phyloP scores from a whole-genome alignment of 2,888 invertebrate species.

The Disparrhopalites patrizii region DNA sequence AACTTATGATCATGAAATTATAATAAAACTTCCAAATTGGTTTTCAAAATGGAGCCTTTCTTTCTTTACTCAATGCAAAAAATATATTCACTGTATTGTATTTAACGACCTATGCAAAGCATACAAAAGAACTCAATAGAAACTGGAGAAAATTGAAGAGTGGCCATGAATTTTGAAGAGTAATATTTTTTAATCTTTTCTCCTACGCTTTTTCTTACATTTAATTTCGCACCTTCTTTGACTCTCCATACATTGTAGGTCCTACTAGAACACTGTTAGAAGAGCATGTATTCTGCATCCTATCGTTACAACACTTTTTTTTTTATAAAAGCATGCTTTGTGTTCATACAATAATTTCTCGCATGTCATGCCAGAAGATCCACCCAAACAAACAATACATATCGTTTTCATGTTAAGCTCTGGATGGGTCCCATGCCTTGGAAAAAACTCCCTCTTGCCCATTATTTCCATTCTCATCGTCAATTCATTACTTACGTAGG shows the following conservation, averaged over 20 bases:
- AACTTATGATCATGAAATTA: background rate
- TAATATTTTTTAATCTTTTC: conserved; percentile 20
- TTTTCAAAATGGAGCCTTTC: background rate
- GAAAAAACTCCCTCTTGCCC: background rate
- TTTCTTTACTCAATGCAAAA: too few relatives aligned
- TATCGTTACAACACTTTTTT: background rate
- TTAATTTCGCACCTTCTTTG: conserved; percentile 22
- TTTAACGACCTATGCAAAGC: too few relatives aligned
- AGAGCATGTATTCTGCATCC: conserved; percentile 3
- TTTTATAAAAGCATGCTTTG: background rate
- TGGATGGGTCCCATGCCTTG: background rate
- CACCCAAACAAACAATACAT: conserved; percentile 12
- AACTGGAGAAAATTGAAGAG: background rate
- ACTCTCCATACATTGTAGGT: too few relatives aligned
- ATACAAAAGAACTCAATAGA: background rate
- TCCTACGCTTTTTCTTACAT: conserved; percentile 16
- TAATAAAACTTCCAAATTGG: background rate
- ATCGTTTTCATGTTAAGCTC: background rate
- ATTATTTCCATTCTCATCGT: background rate
- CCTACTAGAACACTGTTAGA: too few relatives aligned
- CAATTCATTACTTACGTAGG: conserved; percentile 8
- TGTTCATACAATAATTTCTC: background rate
- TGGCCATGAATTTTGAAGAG: conserved; percentile 24
- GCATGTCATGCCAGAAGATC: conserved; percentile 1
- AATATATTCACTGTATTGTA: too few relatives aligned